Evolutionary conservation across 2,888 invertebrate species (phyloP).

Genomic region (Drosophila demipolita): DNA sequence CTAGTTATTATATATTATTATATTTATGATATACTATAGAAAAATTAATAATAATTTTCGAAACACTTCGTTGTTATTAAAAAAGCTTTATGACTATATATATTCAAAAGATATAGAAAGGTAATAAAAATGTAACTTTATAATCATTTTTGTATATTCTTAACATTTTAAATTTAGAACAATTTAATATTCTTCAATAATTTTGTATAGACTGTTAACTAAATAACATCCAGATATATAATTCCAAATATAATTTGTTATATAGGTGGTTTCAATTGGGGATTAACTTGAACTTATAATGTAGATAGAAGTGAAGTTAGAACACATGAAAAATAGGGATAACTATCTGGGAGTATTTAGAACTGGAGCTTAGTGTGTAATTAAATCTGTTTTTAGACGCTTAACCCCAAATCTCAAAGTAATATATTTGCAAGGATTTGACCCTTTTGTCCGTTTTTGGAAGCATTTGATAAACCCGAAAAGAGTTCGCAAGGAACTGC

Average conservation of each 20-base stretch:
- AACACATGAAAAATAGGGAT: background rate
- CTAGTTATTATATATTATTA: background rate
- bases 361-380: constrained; percentile 25
- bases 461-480: constrained; percentile 42
- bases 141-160: too few relatives aligned
- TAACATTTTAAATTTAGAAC: too few relatives aligned
- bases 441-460: constrained; percentile 34
- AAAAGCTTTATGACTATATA: too few relatives aligned
- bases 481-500: constrained; percentile 5
- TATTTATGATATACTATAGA: background rate
- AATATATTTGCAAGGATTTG: constrained; percentile 40
- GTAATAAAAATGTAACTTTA: too few relatives aligned
- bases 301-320: background rate
- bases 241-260: background rate
- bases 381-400: constrained; percentile 42
- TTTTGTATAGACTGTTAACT: background rate
- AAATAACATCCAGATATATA: background rate
- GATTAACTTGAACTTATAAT: background rate
- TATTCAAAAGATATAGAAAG: too few relatives aligned
- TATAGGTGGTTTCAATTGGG: background rate
- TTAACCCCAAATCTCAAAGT: constrained; percentile 33
- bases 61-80: too few relatives aligned
- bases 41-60: too few relatives aligned
- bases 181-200: background rate
- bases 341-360: background rate